These are phyloP conservation scores for Azorinus chamasolen DNA, from an alignment of 2,888 invertebrate species.

Conservation along the genomic window DNA sequence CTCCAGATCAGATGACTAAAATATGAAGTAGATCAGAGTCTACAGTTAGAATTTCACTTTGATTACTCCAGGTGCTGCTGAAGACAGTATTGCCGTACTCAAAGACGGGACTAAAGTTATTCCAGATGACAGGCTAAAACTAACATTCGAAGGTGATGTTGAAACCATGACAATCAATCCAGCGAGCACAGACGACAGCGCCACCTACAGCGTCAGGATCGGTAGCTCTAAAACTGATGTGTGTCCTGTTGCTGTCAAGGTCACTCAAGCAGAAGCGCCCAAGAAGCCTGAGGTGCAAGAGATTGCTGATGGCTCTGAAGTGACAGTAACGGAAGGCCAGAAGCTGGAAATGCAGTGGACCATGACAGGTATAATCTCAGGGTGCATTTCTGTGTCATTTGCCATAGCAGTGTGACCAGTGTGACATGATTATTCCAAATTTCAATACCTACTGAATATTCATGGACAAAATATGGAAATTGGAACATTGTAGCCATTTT, in stretches of 20 bases:
- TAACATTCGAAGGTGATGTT: constrained; percentile 10
- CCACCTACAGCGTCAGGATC: constrained; percentile 19
- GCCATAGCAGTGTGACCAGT: too few species aligned
- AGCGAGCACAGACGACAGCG: constrained; percentile 5
- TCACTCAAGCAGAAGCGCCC: background rate
- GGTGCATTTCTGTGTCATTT: too few species aligned
- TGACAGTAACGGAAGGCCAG: constrained; percentile 22
- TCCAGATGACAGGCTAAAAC: constrained; percentile 13
- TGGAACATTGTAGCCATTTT: too few species aligned
- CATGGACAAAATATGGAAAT: too few species aligned
- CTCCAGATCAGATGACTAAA: too few species aligned
- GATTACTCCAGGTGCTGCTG: background rate
- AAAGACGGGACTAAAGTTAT: constrained; percentile 11
- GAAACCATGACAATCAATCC: constrained; percentile 18
- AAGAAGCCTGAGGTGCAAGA: constrained; percentile 7
- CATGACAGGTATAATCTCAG: constrained; percentile 30
- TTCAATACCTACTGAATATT: too few species aligned
- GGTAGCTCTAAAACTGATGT: background rate
- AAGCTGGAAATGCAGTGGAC: constrained; percentile 32
- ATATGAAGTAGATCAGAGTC: too few species aligned
- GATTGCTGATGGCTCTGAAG: constrained; percentile 6
- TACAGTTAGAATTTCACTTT: too few species aligned
- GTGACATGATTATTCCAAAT: too few species aligned
- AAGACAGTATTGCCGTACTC: constrained; percentile 4
- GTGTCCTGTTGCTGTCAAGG: constrained; percentile 14